Evolutionary conservation across 1,140 invertebrate species (phyloP), one percentile per base, ranked within the genome.

Genomic region (Lucilia cuprina): DNA sequence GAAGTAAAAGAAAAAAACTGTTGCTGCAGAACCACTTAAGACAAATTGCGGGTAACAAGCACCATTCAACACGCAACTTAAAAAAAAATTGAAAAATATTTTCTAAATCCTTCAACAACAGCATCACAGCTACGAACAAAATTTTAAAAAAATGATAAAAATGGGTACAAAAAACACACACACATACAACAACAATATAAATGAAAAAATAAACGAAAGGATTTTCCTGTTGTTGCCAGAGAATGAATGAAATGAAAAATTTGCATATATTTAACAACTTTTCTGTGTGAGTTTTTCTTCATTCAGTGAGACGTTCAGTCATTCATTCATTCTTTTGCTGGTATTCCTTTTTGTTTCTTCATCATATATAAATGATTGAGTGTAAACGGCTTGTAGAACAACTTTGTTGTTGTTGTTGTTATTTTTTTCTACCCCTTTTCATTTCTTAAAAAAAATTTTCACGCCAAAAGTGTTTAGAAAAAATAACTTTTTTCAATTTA

Each of bases 21-120:
- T 82, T 82, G 82, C 82, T 82, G 82, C 82, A 82, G 83, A 87
- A 88, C 88, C 88, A 89, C 88, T 89, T 89, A 89, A 88, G 86
- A 89, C 88, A 89, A 89, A 89, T 89, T 89, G 88, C 88, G 88
- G 87, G 86, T 86, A 86, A 86, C 87, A 87, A 87, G 86, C 86
- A 84, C 87, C 85, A 88, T 83, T 83, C 82, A 83, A 83, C 70
- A 50, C 82, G 82, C 80, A 82, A 25, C 8, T 14, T 34, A 30
- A 30, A 83, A 65, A 74, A 49, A 75, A 75, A 83, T 83, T 74
- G 82, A 70, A 60, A 65, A 82, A 82, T 65, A 82, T 70, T 82
- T 82, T 82, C 82, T 74, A 83, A 83, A 83, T 83, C 82, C 60
- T 83, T 70, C 60, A 65, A 83, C 35, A 74, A 82, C 50, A 82